Conservation (phyloP, 2,888 invertebrate species). For the Drosophila mettleri region DNA sequence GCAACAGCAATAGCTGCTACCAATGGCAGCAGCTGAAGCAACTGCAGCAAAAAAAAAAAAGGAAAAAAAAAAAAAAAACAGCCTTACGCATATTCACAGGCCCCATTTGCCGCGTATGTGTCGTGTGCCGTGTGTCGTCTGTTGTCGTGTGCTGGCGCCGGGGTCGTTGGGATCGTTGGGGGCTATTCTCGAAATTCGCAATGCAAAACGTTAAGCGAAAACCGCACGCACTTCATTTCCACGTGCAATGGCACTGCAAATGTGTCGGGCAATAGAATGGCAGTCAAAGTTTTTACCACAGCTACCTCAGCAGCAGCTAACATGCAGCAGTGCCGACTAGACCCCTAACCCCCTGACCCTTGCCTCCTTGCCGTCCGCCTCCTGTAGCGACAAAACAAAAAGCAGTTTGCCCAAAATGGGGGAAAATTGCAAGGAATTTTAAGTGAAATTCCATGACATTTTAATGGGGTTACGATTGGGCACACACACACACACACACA, state of each 20-base stretch:
- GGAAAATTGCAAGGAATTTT: conserved; percentile 66
- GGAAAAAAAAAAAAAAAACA: not conserved
- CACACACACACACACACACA: conserved; percentile 14
- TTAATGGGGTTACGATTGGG: conserved; percentile 71
- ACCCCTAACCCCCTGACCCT: not conserved
- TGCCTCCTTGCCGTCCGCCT: not conserved
- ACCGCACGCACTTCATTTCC: conserved; percentile 68
- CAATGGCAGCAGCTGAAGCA: not conserved
- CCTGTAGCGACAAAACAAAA: conserved; percentile 48
- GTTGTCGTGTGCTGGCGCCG: too few relatives aligned
- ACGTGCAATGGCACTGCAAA: conserved; percentile 67
- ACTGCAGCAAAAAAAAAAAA: not conserved
- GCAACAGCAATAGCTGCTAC: not conserved
- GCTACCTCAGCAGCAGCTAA: conserved; percentile 34
- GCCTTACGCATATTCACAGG: conserved; percentile 72
- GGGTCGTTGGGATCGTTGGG: not conserved
- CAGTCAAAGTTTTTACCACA: conserved; percentile 65
- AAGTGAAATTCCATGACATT: conserved; percentile 80
- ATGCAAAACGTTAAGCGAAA: conserved; percentile 53
- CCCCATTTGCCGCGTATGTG: conserved; percentile 16
- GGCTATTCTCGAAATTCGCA: conserved; percentile 23
- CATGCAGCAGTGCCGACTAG: conserved; percentile 8
- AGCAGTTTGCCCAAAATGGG: conserved; percentile 62
- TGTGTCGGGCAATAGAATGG: conserved; percentile 72
- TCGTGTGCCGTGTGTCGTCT: too few relatives aligned